phyloP scores from a whole-genome alignment of 2,113 vertebrate genomes.

The Mirza zaza region DNA sequence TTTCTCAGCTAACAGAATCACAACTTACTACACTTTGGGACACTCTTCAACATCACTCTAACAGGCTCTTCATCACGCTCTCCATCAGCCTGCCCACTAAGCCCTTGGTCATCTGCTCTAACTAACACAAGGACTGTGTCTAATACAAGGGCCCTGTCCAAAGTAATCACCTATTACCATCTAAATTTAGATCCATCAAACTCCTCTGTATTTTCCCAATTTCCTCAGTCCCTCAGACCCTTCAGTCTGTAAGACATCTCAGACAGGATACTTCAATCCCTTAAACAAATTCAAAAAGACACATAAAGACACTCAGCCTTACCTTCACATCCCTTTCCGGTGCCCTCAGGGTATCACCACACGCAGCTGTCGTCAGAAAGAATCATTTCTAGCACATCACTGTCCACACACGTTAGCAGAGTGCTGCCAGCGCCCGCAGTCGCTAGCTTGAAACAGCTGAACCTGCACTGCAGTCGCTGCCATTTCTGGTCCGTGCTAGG shows the following conservation, averaged over 20 bases:
- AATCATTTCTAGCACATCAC: neutral
- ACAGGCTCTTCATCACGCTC: neutral
- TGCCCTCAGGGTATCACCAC: neutral
- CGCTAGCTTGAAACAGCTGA: neutral
- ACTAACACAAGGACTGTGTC: neutral
- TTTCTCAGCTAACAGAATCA: constrained; percentile 20
- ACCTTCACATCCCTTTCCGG: neutral
- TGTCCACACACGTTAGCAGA: neutral
- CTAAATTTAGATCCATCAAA: constrained; percentile 32
- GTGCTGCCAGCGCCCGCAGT: neutral
- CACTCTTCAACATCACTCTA: neutral
- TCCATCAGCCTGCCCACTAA: neutral
- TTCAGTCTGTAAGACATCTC: constrained; percentile 31
- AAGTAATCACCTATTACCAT: constrained; percentile 8
- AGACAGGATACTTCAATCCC: neutral
- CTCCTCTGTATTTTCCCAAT: constrained; percentile 21
- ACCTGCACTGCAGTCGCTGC: neutral
- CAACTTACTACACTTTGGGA: neutral
- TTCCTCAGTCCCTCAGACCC: neutral
- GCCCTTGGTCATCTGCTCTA: neutral
- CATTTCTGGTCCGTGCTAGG: neutral
- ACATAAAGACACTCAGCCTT: constrained; percentile 55
- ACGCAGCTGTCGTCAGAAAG: neutral
- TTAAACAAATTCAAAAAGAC: constrained; percentile 62
- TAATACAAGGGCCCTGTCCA: neutral